These are phyloP conservation scores for Steinernema feltiae DNA, from an alignment of 1,140 invertebrate species.

Conservation along the genomic window DNA sequence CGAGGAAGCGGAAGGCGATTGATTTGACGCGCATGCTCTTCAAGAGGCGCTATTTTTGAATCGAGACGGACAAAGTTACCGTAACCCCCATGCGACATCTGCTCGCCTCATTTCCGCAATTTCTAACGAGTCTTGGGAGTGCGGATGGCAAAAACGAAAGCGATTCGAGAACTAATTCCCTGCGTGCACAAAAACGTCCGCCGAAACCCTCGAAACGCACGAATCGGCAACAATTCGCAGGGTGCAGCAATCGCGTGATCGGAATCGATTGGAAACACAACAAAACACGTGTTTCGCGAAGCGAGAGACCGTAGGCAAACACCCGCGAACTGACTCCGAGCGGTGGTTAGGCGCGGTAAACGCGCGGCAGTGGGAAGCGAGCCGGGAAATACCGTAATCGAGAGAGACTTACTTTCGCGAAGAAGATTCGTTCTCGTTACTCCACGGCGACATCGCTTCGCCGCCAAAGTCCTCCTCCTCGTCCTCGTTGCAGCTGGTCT, in stretches of 20 bases:
- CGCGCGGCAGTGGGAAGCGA: neutral
- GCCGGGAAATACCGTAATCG: neutral
- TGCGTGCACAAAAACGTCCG: neutral
- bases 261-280: neutral
- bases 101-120: no score
- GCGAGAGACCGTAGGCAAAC: neutral
- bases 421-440: constrained; percentile 1
- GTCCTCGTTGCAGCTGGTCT: constrained; percentile 13
- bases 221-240: neutral
- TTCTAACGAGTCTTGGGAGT: no score
- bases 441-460: neutral
- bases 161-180: no score
- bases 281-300: neutral
- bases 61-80: no score
- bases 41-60: no score
- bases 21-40: no score
- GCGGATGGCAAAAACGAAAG: no score
- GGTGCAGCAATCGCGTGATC: neutral
- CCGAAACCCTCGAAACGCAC: no score
- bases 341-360: no score
- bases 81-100: no score
- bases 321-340: neutral
- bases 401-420: constrained; percentile 2
- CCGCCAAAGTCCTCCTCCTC: neutral
- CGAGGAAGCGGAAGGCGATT: no score